Evolutionary conservation across 2,797 vertebrate genomes (phyloP).

Genomic region (Anabas testudineus): DNA sequence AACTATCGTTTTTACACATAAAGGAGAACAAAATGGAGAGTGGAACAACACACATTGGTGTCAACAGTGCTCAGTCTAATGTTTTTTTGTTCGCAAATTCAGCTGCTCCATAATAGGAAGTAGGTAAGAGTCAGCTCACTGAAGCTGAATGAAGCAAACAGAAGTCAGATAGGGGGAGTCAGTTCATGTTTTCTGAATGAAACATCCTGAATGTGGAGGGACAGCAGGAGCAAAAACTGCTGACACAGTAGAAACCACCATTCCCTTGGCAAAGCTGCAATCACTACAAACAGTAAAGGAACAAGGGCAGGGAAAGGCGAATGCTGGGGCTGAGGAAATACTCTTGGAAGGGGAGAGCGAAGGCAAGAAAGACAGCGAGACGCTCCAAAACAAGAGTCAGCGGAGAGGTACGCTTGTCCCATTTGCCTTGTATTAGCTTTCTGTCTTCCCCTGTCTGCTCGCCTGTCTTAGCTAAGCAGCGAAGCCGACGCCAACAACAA

Average conservation of each 20-base stretch:
- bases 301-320: constrained; percentile 47
- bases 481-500: constrained; percentile 62
- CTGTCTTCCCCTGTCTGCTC: constrained; percentile 22
- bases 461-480: constrained; percentile 43
- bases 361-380: constrained; percentile 38
- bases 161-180: constrained; percentile 56
- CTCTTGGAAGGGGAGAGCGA: constrained; percentile 46
- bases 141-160: constrained; percentile 65
- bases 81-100: constrained; percentile 28
- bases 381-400: constrained; percentile 60
- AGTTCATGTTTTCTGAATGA: constrained; percentile 85
- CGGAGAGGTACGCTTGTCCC: constrained; percentile 34
- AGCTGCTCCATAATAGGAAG: constrained; percentile 52
- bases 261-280: constrained; percentile 73
- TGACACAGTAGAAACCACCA: constrained; percentile 73
- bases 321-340: constrained; percentile 65
- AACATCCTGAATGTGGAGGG: constrained; percentile 80
- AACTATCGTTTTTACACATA: not conserved
- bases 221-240: constrained; percentile 69
- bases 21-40: constrained; percentile 20
- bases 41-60: constrained; percentile 16
- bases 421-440: constrained; percentile 48
- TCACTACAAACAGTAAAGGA: constrained; percentile 65
- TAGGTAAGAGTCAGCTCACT: constrained; percentile 39
- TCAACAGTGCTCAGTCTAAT: constrained; percentile 13